Conservation (phyloP, 2,113 vertebrate genomes). For the Clarias batrachus region DNA sequence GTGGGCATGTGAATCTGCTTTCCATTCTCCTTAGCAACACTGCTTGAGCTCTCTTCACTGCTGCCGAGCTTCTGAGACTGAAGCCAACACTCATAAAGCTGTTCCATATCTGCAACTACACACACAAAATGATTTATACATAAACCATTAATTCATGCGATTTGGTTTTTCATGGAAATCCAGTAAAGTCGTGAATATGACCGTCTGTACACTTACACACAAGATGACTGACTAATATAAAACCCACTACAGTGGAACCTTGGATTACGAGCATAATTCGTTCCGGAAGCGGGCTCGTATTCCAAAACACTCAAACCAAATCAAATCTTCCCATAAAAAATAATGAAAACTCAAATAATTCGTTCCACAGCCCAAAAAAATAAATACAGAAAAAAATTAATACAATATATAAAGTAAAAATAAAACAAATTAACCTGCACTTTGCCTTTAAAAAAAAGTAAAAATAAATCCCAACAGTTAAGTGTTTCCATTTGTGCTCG, state of each 20-base stretch:
- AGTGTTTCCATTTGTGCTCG: too few species aligned
- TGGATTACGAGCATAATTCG: too few species aligned
- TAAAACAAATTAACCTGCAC: too few species aligned
- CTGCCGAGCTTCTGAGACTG: conserved; percentile 87
- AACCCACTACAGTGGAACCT: not conserved
- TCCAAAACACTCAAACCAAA: too few species aligned
- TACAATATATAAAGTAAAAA: too few species aligned
- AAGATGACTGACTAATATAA: not conserved
- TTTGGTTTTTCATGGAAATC: not conserved
- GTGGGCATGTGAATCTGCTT: conserved; percentile 98
- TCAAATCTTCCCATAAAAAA: too few species aligned
- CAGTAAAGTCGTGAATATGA: not conserved
- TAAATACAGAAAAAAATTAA: too few species aligned
- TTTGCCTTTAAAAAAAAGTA: too few species aligned
- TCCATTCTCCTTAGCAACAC: conserved; percentile 82
- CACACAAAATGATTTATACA: not conserved
- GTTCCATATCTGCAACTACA: conserved; percentile 94
- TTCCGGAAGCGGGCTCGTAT: too few species aligned
- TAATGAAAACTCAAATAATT: too few species aligned
- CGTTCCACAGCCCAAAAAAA: too few species aligned
- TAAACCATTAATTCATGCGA: not conserved
- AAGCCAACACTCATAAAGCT: conserved; percentile 94
- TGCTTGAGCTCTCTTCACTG: conserved; percentile 78
- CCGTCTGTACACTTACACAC: not conserved
- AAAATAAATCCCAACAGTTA: too few species aligned